Evolutionary conservation across 2,113 vertebrate genomes (phyloP), one percentile per base, ranked within the genome.

Genomic region (Rostratula benghalensis): DNA sequence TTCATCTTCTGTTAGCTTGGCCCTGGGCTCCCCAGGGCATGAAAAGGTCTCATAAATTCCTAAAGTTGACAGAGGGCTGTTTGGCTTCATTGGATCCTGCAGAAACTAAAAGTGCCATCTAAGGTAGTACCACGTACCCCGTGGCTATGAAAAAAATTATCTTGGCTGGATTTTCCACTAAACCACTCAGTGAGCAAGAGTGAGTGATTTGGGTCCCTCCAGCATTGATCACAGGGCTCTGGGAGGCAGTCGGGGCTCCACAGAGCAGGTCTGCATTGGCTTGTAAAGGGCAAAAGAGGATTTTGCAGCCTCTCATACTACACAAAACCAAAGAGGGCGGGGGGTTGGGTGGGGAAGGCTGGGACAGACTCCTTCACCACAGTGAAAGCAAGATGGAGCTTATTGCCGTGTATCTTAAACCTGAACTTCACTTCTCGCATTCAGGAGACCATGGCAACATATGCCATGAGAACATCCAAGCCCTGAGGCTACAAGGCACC

Each of bases 381-480:
- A 43, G 68, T 2, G 4, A n/a, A 35, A 2, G 2, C 60, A 30
- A 27, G 14, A 22, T 9, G 43, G 41, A 48, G 22, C 31, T 81
- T 54, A 0, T 10, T 45, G 64, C 65, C 0, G 1, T 2, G 20
- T 33, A 6, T 19, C 43, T 74, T 74, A 18, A 20, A 33, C 8
- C 11, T 2, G 0, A 30, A 12, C 27, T 23, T 53, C 45, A 0
- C 46, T 27, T 54, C 54, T 61, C 11, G 7, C 19, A 1, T 51
- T 51, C 23, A 43, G n/a, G 28, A 35, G 57, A 37, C 12, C 65
- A 35, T 30, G 25, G 64, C 21, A 7, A 33, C 64, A 3, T 0
- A 4, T 84, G 54, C 9, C 0, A 1, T 1, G 41, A 69, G 9
- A 81, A 53, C 50, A 27, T 23, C 25, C 24, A 13, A 78, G 77